Evolutionary conservation across 2,113 vertebrate genomes (phyloP), one percentile per base, ranked within the genome.

Genomic region (Pogonocichla stellata): DNA sequence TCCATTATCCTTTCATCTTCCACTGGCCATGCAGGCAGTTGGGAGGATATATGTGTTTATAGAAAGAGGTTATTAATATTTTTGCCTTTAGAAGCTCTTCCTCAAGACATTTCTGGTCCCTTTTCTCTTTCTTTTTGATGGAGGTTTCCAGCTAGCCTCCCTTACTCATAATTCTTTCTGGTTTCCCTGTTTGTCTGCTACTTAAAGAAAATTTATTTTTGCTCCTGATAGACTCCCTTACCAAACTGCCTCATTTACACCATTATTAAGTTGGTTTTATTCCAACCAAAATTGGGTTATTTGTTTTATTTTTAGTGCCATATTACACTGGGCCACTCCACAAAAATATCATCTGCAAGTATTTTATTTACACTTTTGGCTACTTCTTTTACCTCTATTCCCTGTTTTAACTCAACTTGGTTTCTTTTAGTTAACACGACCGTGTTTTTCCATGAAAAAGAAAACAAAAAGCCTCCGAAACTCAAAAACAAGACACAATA

Each of bases 1-100:
- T 88, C 79, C 71, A 90, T 94, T 90, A 83, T 90, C 79, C 90
- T 96, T 96, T 95, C 90, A 97, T 95, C 92, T 96, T 96, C 81
- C 38, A 38, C n/a, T 86, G 82, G 47, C 47, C 36, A 36, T 72
- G n/a, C 13, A 83, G 75, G 62, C 36, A 82, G 74, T 57, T 90
- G 66, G 58, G 71, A 82, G 88, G 67, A 95, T 66, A 65, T 13
- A 83, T 50, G 31, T 50, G 54, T 73, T 83, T 90, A 34, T 36
- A 82, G 57, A 91, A 92, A 51, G 26, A 14, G 5, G 38, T 82
- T 92, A 65, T 75, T 79, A 40, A n/a, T 67, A 67, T 88, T 86
- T 89, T 89, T 80, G 18, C 19, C 13, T 67, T 84, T 58, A 79
- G 61, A 84, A 58, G 28, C 20, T 89, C 29, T 88, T 93, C 43